Conservation (phyloP, 2,797 vertebrate species). For the Hirundo rustica region DNA sequence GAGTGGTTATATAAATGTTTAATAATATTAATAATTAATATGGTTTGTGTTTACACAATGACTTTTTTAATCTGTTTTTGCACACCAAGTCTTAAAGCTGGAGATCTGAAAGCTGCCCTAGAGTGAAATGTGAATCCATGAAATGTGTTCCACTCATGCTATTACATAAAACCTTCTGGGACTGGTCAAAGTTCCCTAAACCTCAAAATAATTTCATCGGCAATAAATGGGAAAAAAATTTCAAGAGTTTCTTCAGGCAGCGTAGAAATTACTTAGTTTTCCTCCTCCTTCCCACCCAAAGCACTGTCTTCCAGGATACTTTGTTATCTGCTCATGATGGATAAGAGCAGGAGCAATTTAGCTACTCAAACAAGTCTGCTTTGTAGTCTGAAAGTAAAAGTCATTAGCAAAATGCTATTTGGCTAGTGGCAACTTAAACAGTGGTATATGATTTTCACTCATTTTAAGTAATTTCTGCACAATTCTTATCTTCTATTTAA, state of each 20-base stretch:
- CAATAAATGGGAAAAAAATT: not conserved
- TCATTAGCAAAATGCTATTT: slow-evolving; percentile 50
- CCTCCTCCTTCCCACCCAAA: not conserved
- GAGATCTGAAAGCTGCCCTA: not conserved
- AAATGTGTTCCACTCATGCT: not conserved
- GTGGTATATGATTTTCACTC: slow-evolving; percentile 22
- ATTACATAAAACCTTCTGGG: not conserved
- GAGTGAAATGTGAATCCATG: not conserved
- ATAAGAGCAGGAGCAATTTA: slow-evolving; percentile 34
- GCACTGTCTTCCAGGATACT: not conserved
- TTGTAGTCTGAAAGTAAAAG: slow-evolving; percentile 36
- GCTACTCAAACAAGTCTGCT: slow-evolving; percentile 27
- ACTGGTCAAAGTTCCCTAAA: not conserved
- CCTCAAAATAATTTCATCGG: not conserved
- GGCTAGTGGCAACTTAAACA: slow-evolving; percentile 20
- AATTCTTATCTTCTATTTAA: slow-evolving; percentile 2
- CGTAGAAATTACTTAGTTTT: slow-evolving; percentile 3
- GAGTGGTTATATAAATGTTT: not conserved
- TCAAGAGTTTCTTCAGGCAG: not conserved
- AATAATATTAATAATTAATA: not conserved
- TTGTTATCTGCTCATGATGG: slow-evolving; percentile 8
- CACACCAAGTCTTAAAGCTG: not conserved
- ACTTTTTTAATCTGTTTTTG: not conserved
- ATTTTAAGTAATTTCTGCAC: slow-evolving; percentile 50
- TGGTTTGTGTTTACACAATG: not conserved